Conservation (phyloP, 2,113 vertebrate genomes). For the Trematomus loennbergii region DNA sequence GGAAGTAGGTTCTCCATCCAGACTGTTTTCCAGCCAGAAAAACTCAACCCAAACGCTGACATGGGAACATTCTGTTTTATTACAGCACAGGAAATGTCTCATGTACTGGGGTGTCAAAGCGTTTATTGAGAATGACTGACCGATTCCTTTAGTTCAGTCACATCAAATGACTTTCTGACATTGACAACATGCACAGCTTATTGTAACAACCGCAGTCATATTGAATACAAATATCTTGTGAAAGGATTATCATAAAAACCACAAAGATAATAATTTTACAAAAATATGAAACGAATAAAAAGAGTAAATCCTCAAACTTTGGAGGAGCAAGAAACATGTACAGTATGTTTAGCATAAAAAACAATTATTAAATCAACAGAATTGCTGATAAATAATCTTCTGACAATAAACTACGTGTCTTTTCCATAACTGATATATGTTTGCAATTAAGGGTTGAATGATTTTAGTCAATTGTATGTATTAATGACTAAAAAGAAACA, state of each 20-base stretch:
- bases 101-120: background rate
- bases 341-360: no score
- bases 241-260: background rate
- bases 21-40: slow-evolving; percentile 49
- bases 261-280: background rate
- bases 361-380: no score
- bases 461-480: background rate
- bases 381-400: background rate
- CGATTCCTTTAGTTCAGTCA: background rate
- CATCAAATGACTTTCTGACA: background rate
- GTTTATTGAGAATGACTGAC: background rate
- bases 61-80: slow-evolving; percentile 29
- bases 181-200: background rate
- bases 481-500: background rate
- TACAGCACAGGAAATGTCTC: slow-evolving; percentile 23
- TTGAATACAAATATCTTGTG: background rate
- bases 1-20: slow-evolving; percentile 62
- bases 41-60: slow-evolving; percentile 24
- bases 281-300: background rate
- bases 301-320: background rate
- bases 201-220: background rate
- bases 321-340: background rate
- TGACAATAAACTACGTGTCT: background rate
- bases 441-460: background rate
- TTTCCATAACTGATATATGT: no score